These are phyloP conservation scores for Eustalomyia histrio DNA, from an alignment of 2,888 invertebrate genomes.

Conservation along the genomic window DNA sequence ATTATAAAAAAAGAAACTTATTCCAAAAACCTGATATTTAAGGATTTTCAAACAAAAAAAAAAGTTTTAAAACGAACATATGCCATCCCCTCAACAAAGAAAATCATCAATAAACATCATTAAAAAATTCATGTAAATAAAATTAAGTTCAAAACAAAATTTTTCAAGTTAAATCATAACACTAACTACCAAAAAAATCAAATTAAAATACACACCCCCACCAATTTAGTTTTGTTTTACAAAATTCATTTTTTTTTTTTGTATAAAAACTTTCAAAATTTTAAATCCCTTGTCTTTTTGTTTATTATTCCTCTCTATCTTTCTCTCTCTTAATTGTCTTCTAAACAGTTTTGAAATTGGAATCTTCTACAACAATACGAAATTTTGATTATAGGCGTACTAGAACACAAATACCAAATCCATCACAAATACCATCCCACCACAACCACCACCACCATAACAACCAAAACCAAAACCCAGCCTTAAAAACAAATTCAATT, in stretches of 20 bases:
- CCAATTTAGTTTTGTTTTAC: slow-evolving; percentile 18
- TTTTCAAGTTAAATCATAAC: neutral
- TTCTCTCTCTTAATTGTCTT: slow-evolving; percentile 57
- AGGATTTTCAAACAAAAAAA: neutral
- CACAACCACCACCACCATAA: slow-evolving; percentile 64
- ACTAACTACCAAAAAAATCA: slow-evolving; percentile 4
- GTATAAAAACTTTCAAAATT: slow-evolving; percentile 41
- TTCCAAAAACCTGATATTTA: neutral
- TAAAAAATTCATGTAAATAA: slow-evolving; percentile 7
- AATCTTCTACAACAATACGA: slow-evolving; percentile 69
- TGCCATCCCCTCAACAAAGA: neutral
- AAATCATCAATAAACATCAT: neutral
- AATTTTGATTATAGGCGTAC: slow-evolving; percentile 68
- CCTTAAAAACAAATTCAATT: slow-evolving; percentile 68
- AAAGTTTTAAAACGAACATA: neutral
- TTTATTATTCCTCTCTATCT: slow-evolving; percentile 1
- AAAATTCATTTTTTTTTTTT: neutral
- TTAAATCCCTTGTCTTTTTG: slow-evolving; percentile 40
- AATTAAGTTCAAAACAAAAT: neutral
- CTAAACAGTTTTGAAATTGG: slow-evolving; percentile 64
- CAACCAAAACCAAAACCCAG: slow-evolving; percentile 68
- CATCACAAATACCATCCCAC: slow-evolving; percentile 59
- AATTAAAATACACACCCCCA: slow-evolving; percentile 14
- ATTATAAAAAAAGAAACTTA: neutral
- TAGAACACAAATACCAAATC: slow-evolving; percentile 44